Percentiles rank a stretch among this genome's conserved stretches.
Evolutionary conservation across 1,140 invertebrate species (phyloP).

Genomic region (Ladona fulva): DNA sequence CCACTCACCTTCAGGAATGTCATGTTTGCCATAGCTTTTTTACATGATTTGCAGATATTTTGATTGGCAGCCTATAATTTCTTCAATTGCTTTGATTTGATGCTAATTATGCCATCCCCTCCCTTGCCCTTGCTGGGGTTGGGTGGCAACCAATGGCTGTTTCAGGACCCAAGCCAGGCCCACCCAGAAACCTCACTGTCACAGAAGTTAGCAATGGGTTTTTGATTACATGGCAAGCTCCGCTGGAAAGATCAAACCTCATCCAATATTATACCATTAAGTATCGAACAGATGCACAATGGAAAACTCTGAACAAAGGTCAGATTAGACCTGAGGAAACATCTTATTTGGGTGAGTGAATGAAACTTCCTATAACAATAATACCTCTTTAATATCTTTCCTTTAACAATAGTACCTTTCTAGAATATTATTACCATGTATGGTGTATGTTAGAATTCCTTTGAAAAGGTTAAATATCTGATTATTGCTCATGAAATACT

Average conservation of each 20-base stretch:
- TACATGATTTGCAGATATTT: too few relatives aligned
- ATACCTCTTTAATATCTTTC: too few relatives aligned
- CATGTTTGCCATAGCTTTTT: too few relatives aligned
- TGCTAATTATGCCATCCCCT: not conserved
- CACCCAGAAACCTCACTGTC: slow-evolving; percentile 78
- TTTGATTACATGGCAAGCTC: slow-evolving; percentile 78
- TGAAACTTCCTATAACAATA: too few relatives aligned
- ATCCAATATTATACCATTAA: slow-evolving; percentile 88
- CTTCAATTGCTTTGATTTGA: not conserved
- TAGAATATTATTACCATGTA: too few relatives aligned
- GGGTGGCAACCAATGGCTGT: slow-evolving; percentile 14
- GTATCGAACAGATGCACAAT: slow-evolving; percentile 76
- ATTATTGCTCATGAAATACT: too few relatives aligned
- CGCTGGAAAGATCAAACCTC: slow-evolving; percentile 63
- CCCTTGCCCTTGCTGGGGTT: slow-evolving; percentile 8
- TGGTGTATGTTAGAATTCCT: too few relatives aligned
- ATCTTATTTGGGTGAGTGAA: slow-evolving; percentile 63
- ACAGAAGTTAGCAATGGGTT: slow-evolving; percentile 77
- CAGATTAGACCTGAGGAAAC: slow-evolving; percentile 81
- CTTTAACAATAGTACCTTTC: too few relatives aligned
- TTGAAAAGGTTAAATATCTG: too few relatives aligned
- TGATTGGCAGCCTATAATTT: too few relatives aligned
- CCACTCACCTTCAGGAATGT: too few relatives aligned
- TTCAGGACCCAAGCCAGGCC: slow-evolving; percentile 76
- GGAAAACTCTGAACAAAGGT: slow-evolving; percentile 77